Base-by-base conservation (phyloP, 2,797 vertebrate genomes). In the Macropodus opercularis region DNA sequence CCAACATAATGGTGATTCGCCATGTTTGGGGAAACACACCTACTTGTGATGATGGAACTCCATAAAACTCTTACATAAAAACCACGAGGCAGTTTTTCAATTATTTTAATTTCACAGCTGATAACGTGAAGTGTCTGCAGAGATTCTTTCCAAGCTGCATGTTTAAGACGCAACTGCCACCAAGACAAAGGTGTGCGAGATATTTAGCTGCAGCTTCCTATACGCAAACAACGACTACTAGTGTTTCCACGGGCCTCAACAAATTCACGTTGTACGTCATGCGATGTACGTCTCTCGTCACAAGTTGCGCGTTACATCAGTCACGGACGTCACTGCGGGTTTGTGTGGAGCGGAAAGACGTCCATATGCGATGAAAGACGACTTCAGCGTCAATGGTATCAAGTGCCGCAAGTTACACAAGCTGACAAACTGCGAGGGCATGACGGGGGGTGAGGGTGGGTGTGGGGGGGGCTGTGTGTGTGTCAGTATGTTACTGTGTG, bases 371-470 rank as follows among this genome's bases (percentile, higher is more conserved):
- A 80, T 79, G 42, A 73, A 63, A 51, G n/a, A 52, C 32, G 48
- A 54, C 39, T 41, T 48, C 9, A 72, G 31, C 35, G 42, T 80
- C 53, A 79, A 24, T 6, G 9, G 31, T 72, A 65, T 83, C 70
- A 76, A 69, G 53, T 51, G 77, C 44, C 47, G 39, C 54, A 81
- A 78, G 75, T 89, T 84, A 82, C 50, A 81, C 86, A 88, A 87
- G 75, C 77, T 62, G 74, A 64, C 69, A 57, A 71, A 46, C 72
- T 55, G 47, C 3, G 34, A 79, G 62, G 53, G 61, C 59, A 78
- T 18, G 8, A 10, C 21, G 22, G 61, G 31, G 52, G 57, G 54
- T 54, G 32, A 43, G 38, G n/a, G n/a, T n/a, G n/a, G n/a, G n/a
- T n/a, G n/a, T n/a, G n/a, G n/a, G n/a, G n/a, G n/a, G 55, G 50